Conservation (phyloP, 2,113 vertebrate genomes). For the Panthera uncia region DNA sequence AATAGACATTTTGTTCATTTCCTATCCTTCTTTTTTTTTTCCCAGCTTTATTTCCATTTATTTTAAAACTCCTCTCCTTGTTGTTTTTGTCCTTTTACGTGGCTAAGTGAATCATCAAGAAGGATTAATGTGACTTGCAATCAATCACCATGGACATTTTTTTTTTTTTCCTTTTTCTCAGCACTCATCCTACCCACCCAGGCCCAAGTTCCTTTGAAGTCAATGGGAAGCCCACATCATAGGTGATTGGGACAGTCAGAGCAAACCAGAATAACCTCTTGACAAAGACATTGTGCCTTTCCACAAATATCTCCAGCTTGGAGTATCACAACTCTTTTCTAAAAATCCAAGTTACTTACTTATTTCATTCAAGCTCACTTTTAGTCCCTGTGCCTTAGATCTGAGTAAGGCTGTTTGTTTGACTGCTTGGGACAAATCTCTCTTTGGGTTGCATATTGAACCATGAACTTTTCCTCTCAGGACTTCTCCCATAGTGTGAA, state of each 20-base stretch:
- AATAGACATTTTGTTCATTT: neutral
- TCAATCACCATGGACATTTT: neutral
- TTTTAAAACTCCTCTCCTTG: conserved; percentile 14
- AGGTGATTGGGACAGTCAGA: neutral
- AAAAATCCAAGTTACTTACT: neutral
- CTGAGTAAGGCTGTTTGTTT: neutral
- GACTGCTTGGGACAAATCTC: conserved; percentile 48
- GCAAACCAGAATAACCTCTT: conserved; percentile 28
- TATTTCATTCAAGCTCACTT: neutral
- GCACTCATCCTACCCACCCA: neutral
- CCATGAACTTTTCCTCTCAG: neutral
- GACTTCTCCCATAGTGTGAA: neutral
- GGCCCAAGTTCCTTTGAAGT: conserved; percentile 15
- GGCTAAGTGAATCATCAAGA: conserved; percentile 1
- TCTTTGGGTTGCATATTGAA: conserved; percentile 21
- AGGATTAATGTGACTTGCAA: conserved; percentile 36
- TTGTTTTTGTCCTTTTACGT: neutral
- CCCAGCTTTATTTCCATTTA: conserved; percentile 12
- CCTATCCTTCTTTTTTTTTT: neutral
- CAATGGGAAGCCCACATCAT: neutral
- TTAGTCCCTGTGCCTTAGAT: neutral
- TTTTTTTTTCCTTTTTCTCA: conserved; percentile 22
- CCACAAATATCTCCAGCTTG: conserved; percentile 20
- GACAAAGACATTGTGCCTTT: neutral
- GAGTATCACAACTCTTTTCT: neutral